Conservation (phyloP, 2,113 vertebrate genomes). For the Peromyscus californicus region DNA sequence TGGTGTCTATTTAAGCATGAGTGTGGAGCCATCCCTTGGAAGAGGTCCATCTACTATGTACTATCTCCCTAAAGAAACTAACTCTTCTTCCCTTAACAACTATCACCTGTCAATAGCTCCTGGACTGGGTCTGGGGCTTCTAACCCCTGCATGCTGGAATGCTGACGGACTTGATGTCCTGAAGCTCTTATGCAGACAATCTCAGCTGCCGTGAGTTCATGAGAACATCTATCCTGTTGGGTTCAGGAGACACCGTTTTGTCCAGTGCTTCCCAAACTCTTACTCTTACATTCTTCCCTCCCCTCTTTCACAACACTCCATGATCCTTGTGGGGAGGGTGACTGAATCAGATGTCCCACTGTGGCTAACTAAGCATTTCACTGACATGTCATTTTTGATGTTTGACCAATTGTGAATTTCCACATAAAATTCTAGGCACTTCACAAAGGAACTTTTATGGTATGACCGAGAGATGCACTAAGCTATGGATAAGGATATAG, state of each 20-base stretch:
- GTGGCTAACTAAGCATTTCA: neutral
- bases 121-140: too few species aligned
- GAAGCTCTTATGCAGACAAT: neutral
- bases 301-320: neutral
- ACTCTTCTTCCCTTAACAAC: neutral
- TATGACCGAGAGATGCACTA: neutral
- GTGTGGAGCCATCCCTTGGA: neutral
- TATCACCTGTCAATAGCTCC: neutral
- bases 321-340: neutral
- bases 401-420: neutral
- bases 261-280: neutral
- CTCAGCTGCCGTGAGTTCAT: accelerated
- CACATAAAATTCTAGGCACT: neutral
- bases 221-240: neutral
- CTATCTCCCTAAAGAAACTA: neutral
- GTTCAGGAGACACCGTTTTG: neutral
- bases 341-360: too few species aligned
- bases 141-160: neutral
- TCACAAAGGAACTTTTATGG: neutral
- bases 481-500: neutral
- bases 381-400: neutral
- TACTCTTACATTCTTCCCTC: neutral
- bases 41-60: neutral
- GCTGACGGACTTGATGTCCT: neutral
- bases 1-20: too few species aligned